Conservation (phyloP, 2,888 invertebrate species). For the Sinodicranocentrus sp. region DNA sequence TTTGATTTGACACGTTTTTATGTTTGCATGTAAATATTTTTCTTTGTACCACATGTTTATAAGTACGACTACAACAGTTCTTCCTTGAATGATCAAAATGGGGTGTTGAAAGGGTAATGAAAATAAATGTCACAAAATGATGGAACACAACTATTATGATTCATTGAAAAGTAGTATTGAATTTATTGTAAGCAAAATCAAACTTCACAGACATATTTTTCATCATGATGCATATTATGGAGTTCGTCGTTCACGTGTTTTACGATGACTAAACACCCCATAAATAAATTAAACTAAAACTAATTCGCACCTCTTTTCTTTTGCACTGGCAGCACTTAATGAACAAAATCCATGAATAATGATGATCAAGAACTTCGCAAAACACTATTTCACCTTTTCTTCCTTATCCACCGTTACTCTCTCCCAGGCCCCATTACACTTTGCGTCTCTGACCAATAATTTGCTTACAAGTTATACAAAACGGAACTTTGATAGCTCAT, state of each 20-base stretch:
- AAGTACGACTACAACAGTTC: too few species aligned
- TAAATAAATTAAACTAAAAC: conserved; percentile 60
- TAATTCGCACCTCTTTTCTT: conserved; percentile 59
- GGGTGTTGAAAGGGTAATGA: too few species aligned
- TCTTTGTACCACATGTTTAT: too few species aligned
- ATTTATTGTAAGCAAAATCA: conserved; percentile 59
- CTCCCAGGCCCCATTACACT: background rate
- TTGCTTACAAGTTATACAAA: background rate
- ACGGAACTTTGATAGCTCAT: background rate
- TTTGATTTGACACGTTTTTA: too few species aligned
- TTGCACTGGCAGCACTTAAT: conserved; percentile 62
- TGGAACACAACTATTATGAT: too few species aligned
- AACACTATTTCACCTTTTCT: background rate
- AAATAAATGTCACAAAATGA: too few species aligned
- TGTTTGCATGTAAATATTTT: too few species aligned
- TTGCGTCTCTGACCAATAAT: background rate
- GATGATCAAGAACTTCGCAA: conserved; percentile 51
- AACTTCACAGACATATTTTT: conserved; percentile 55
- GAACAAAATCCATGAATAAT: conserved; percentile 14
- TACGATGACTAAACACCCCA: conserved; percentile 32
- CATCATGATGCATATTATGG: conserved; percentile 34
- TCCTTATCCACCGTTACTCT: conserved; percentile 1
- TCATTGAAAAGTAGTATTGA: conserved; percentile 15
- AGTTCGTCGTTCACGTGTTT: conserved; percentile 6
- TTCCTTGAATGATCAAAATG: too few species aligned